Evolutionary conservation across 2,888 invertebrate species (phyloP).

Genomic region (Carabus problematicus): DNA sequence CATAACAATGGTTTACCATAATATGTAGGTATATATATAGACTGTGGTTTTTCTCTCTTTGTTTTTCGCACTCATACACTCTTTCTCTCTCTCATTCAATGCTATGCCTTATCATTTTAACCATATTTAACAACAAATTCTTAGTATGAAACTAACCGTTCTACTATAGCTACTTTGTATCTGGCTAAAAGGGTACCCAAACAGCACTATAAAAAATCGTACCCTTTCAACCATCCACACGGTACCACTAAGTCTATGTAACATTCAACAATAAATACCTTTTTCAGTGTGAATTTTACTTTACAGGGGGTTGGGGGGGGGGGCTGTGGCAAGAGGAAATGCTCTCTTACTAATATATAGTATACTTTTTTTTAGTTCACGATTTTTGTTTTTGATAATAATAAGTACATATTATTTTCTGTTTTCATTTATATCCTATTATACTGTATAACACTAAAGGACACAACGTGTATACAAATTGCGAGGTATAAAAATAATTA

Average conservation of each 20-base stretch:
- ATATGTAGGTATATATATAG: not conserved
- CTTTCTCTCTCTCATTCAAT: constrained; percentile 11
- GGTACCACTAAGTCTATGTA: constrained; percentile 45
- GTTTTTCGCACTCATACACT: not conserved
- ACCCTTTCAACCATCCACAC: constrained; percentile 26
- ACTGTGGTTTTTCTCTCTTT: not conserved
- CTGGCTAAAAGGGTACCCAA: constrained; percentile 27
- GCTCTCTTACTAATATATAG: not conserved
- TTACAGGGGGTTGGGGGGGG: constrained; percentile 28
- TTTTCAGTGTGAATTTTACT: constrained; percentile 30
- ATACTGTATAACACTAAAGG: constrained; percentile 39
- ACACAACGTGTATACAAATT: constrained; percentile 40
- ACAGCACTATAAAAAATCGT: constrained; percentile 34
- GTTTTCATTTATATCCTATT: constrained; percentile 26
- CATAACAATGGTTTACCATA: constrained; percentile 8
- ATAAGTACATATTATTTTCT: constrained; percentile 33
- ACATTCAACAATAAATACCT: constrained; percentile 51
- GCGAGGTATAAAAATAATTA: constrained; percentile 43
- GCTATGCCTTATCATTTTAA: constrained; percentile 42
- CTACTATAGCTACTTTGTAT: constrained; percentile 32
- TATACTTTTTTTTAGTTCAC: constrained; percentile 5
- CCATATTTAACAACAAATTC: constrained; percentile 38
- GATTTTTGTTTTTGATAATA: constrained; percentile 7
- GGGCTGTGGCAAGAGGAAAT: constrained; percentile 1
- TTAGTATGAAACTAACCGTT: constrained; percentile 28